Evolutionary conservation across 2,888 invertebrate genomes (phyloP), one percentile per base, ranked within the genome.

Genomic region (Eristalis intricaria): DNA sequence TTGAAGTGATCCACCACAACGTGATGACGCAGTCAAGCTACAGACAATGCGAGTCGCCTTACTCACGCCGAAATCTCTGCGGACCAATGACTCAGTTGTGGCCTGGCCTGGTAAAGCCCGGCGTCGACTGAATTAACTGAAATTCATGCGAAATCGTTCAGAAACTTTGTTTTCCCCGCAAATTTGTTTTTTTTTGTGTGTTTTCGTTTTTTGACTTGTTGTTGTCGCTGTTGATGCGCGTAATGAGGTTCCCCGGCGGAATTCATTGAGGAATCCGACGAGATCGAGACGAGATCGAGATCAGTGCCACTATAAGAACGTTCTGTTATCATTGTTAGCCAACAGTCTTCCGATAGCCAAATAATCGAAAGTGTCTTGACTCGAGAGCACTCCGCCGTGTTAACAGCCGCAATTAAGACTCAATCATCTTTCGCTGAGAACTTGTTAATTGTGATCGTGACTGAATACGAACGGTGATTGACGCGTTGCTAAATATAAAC

Each of bases 401-500:
- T 4, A 13, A 38, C 38, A 38, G 0, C 38, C 11, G 58, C 50
- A 68, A 32, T 77, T 63, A 58, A 35, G 58, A 64, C 13, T 65
- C 19, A 64, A 56, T 65, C 70, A 58, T 61, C 29, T 50, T 43
- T 5, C 13, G 26, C 63, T 64, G 38, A 69, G 74, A 63, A 26
- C 38, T 56, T 56, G 38, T 68, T 69, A 56, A 70, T 69, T 69
- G 38, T 56, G 29, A 50, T 66, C 73, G 80, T 73, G 73, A 73
- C 66, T 50, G 50, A 19, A 50, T 19, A n/a, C 50, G 50, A 1
- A 5, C 7, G 19, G 19, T 50, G 10, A 22, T 19, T 68, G 22
- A 22, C 40, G 69, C 26, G 77, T 26, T 32, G n/a, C 68, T 75
- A 81, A 81, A 81, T 81, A 69, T 75, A 81, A 74, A 40, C 75